Base-by-base conservation (phyloP, 2,888 invertebrate genomes). In the Cryptus armator region DNA sequence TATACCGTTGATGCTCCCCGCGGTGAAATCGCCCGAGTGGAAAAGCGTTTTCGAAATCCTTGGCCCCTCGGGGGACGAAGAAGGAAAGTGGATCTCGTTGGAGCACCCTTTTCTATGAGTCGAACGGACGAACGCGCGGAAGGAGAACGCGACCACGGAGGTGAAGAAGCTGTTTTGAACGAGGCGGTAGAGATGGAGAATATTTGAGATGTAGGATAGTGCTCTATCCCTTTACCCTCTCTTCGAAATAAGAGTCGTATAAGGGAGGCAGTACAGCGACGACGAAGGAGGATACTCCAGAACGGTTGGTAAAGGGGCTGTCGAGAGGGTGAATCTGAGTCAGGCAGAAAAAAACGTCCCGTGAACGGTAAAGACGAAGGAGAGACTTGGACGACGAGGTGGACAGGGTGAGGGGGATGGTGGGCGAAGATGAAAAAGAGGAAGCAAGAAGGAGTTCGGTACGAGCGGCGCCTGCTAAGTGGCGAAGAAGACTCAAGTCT, bases 1-100 rank as follows among this genome's bases (percentile, higher is more conserved):
- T 19, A 46, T 4, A 46, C 53, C 81, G 80, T 82, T 70, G 82
- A 74, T 56, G 72, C 68, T 87, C 85, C 37, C 37, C 82, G 85
- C 86, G 86, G 81, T 77, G 85, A 84, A 89, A 88, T 90, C 90
- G 90, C 88, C 89, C 90, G 91, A 89, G 89, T 88, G 92, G 91
- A 92, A 92, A 92, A 92, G 91, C 91, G 91, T 91, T 92, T 90
- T 87, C 88, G 87, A 91, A 90, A 91, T 92, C 72, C 62, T 72
- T 48, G 67, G 53, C 90, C 90, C 90, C 86, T 83, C 86, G 89
- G 59, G 91, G 90, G 89, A 90, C 89, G 89, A 90, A 91, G 37
- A 37, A 37, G 37, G 37, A 37, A 91, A 92, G 92, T 91, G 90
- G 91, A 91, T 91, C 87, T 90, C 85, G 86, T 59, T 67, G 91